Base-by-base conservation (phyloP, 2,113 vertebrate species). In the Strigops habroptila region DNA sequence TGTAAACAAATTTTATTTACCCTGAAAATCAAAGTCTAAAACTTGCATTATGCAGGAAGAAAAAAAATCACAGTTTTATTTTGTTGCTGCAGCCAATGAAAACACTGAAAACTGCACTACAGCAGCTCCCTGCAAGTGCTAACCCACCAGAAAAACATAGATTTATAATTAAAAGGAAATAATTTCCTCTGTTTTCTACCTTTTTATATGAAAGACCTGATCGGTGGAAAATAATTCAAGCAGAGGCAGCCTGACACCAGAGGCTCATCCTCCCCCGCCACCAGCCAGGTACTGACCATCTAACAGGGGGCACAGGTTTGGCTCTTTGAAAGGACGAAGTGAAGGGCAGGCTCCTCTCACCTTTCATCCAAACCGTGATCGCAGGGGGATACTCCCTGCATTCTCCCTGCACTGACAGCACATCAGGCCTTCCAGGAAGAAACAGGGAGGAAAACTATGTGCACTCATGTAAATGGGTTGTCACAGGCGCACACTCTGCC, bases 321-420 rank as follows among this genome's bases (percentile, higher is more conserved):
- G 24, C 24, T 31, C 33, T 67, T 87, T 30, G 22, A 17, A 81
- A 76, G 35, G 8, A 52, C 18, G 5, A 64, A 51, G 31, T 25
- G 31, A 59, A 75, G 24, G 28, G 44, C 46, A 77, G 33, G 43
- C 4, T 30, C 24, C 51, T 65, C 41, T 89, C n/a, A 9, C n/a
- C 37, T 88, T 53, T 51, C 55, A 68, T 35, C 19, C 3, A 0
- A 69, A 24, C 41, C n/a, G 18, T 1, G 1, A 60, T n/a, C 3
- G 6, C 18, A 44, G n/a, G 4, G 10, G 59, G 10, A 18, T 88
- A 67, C 70, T 33, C 28, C 33, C 33, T 10, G 12, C 0, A 0
- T 57, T 80, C 43, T 37, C 8, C 80, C 63, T 9, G 37, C 3
- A 3, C n/a, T 52, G 14, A 23, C 28, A 37, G 52, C 1, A 7